phyloP scores from a whole-genome alignment of 1,140 invertebrate species.

The Temnothorax longispinosus region DNA sequence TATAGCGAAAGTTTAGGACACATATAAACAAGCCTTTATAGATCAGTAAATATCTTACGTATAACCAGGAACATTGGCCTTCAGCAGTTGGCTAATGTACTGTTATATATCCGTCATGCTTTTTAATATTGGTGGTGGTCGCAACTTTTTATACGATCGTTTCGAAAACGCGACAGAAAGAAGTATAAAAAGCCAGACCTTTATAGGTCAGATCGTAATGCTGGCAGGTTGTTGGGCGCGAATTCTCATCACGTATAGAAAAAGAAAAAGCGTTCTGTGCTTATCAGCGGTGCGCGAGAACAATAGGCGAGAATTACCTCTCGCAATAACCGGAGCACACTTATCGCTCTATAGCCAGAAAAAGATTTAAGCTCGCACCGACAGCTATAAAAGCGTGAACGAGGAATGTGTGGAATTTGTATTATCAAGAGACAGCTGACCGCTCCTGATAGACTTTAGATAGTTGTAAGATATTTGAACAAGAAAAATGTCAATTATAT shows the following conservation, averaged over 20 bases:
- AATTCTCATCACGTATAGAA: slow-evolving; percentile 63
- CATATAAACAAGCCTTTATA: not conserved
- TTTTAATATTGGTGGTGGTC: slow-evolving; percentile 7
- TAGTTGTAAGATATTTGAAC: not conserved
- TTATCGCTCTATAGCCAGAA: slow-evolving; percentile 50
- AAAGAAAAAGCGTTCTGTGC: slow-evolving; percentile 49
- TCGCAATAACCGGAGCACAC: slow-evolving; percentile 49
- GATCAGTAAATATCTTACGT: slow-evolving; percentile 7
- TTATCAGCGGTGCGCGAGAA: slow-evolving; percentile 57
- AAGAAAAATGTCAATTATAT: not conserved
- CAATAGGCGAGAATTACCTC: slow-evolving; percentile 56
- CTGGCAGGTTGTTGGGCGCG: slow-evolving; percentile 26
- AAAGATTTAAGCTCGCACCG: slow-evolving; percentile 26
- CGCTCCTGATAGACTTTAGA: not conserved
- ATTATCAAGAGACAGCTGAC: not conserved
- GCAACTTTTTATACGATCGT: slow-evolving; percentile 23
- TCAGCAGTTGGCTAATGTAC: not conserved
- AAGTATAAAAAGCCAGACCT: slow-evolving; percentile 12
- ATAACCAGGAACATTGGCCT: not conserved
- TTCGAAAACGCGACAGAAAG: slow-evolving; percentile 34
- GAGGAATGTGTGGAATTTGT: slow-evolving; percentile 5
- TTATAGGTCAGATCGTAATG: slow-evolving; percentile 52
- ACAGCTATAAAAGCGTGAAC: slow-evolving; percentile 11
- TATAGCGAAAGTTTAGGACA: not conserved
- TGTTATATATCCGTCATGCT: not conserved